Evolutionary conservation across 2,888 invertebrate species (phyloP), one percentile per base, ranked within the genome.

Genomic region (Pandemis corylana): DNA sequence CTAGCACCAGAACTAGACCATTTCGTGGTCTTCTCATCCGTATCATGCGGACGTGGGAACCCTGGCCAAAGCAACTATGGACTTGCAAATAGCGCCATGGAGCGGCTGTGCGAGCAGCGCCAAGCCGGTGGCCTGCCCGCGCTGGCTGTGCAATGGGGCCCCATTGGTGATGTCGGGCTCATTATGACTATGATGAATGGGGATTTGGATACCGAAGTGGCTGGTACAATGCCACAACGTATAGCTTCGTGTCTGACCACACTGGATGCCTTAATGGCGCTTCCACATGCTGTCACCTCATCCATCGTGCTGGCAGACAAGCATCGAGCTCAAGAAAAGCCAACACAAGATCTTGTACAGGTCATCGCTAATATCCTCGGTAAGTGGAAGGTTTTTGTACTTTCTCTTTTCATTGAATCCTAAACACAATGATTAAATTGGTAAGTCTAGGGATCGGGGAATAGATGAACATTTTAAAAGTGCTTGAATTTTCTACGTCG

Each of bases 61-160:
- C 96, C 97, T 68, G 99, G 99, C 5, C 99, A 99, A 94, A 96
- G 97, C 77, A 99, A 99, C 94, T 99, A 46, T 12, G 46, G 46
- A 46, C 5, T 46, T 46, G 46, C 46, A 10, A 46, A 46, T 4
- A 46, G 46, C 46, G 46, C 46, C 46, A 46, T 46, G 46, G 46
- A 46, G 46, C 46, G 46, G 46, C 12, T 46, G 46, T 46, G 46
- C 46, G 46, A 46, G 46, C 46, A 46, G 46, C 12, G 46, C 12
- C 46, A 12, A 4, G 46, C 95, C 56, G 97, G 96, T 83, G 98
- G 98, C 62, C 95, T 98, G 80, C 98, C 99, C 42, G 99, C 88
- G 36, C 88, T 97, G 68, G 98, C 99, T 59, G 98, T 99, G 82
- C 99, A 99, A 92, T 99, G 99, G 99, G 99, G 99, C 80, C 99